Base-by-base conservation (phyloP, 2,888 invertebrate species). In the Ectemnius continuus region DNA sequence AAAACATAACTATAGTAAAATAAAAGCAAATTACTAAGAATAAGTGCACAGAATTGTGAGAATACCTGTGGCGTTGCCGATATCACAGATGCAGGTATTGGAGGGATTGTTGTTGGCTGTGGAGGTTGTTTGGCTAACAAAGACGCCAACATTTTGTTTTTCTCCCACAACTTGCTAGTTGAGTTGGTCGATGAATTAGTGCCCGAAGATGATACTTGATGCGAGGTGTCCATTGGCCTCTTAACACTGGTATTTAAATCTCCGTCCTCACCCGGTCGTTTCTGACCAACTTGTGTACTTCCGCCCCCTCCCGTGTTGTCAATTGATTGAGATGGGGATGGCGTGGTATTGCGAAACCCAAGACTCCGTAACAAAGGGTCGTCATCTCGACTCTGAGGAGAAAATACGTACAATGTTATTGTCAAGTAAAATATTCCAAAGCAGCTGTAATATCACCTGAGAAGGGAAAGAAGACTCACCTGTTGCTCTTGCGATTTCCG, bases 91-190 rank as follows among this genome's bases (percentile, higher is more conserved):
- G 92, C 92, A 78, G 94, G 94, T 85, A 94, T 92, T 73, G 94
- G 94, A 79, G 92, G 92, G 79, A 92, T 92, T 62, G 94, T 94
- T 28, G 95, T 93, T 57, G 94, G 94, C 74, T 92, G 92, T 28
- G 94, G 93, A 78, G 94, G 94, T 84, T 95, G 94, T 88, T 95
- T 95, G 67, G 96, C 96, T 87, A 97, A 91, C 84, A 97, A 91
- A 58, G 95, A 94, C 52, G 97, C 97, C 82, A 97, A 92, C 94
- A 97, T 97, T 90, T 95, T 95, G 90, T 97, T 97, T 89, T 94
- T 95, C 91, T 96, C 95, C 91, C 96, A 96, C 64, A 97, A 92
- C 81, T 94, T 94, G 84, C 95, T 96, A 67, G 92, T 93, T 16
- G 86, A 83, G 90, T 92, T 92, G 82, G 91, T 91, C 57, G 90